Evolutionary conservation across 2,888 invertebrate species (phyloP).

Genomic region (Dynastes hyllus): DNA sequence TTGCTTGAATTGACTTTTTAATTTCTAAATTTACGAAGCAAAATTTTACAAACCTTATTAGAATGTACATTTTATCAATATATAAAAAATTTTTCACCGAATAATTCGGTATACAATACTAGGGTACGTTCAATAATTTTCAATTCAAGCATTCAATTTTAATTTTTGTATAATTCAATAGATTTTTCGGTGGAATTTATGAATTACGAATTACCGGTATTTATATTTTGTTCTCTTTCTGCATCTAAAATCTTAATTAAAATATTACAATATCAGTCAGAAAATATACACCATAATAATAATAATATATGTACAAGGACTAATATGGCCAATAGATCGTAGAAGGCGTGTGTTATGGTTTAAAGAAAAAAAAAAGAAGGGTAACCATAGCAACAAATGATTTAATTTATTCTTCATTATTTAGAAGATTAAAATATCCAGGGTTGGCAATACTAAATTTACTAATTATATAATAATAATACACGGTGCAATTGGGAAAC

Average conservation of each 20-base stretch:
- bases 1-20: neutral
- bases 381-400: no score
- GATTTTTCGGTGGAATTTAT: no score
- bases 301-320: conserved; percentile 44
- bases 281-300: conserved; percentile 50
- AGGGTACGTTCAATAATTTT: neutral
- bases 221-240: no score
- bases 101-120: neutral
- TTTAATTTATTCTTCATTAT: no score
- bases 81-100: neutral
- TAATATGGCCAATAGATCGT: conserved; percentile 19
- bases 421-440: no score
- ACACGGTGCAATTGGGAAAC: no score
- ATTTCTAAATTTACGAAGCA: conserved; percentile 6
- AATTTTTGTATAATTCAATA: no score
- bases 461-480: no score
- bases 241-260: conserved; percentile 26
- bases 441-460: no score
- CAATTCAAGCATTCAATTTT: conserved; percentile 17
- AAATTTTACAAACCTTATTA: neutral
- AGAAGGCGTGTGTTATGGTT: no score
- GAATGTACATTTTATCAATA: conserved; percentile 13
- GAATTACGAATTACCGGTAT: no score
- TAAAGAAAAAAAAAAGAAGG: no score
- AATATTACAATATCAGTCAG: conserved; percentile 27